Evolutionary conservation across 1,140 invertebrate genomes (phyloP), one percentile per base, ranked within the genome.

Genomic region (Brachionus rotundiformis): DNA sequence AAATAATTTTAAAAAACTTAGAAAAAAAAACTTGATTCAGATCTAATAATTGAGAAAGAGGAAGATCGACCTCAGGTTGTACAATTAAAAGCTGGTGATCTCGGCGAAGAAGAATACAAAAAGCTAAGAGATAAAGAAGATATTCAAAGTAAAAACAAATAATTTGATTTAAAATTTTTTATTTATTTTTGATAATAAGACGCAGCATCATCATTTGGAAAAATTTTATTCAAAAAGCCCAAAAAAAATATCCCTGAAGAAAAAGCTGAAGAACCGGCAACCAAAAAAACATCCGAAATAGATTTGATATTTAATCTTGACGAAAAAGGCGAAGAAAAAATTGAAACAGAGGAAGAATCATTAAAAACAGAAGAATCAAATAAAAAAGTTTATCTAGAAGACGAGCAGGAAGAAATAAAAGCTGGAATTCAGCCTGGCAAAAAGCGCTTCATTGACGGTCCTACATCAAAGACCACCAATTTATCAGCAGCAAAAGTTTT

Each of bases 11-110:
- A 31, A 65, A 65, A 65, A 16, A 36, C 39, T 33, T 0, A 71
- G 65, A 73, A 73, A 44, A 47, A 73, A 59, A 79, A 59, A 33
- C n/a, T 59, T 25, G 76, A 79, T 39, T 63, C 76, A n/a, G 76
- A 79, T 63, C 36, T 79, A 8, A 23, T 79, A 23, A 31, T 79
- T 13, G 76, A 79, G 27, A 54, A 19, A 59, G 76, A 79, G 59
- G 76, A 79, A 39, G 76, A 79, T 41, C 19, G 19, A 63, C 76
- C 76, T 13, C 76, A 79, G 59, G 47, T 79, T 39, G 76, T 79
- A 16, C 76, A 79, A 63, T 13, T 79, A 11, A 31, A 79, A 63
- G n/a, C 76, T 7, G 76, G 76, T n/a, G 76, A 79, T 79, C 54
- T 79, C 6, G 59, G 47, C 10, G 76, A 79, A 63, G 29, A 79